phyloP scores from a whole-genome alignment of 2,113 vertebrate species.

The Ciconia maguari region DNA sequence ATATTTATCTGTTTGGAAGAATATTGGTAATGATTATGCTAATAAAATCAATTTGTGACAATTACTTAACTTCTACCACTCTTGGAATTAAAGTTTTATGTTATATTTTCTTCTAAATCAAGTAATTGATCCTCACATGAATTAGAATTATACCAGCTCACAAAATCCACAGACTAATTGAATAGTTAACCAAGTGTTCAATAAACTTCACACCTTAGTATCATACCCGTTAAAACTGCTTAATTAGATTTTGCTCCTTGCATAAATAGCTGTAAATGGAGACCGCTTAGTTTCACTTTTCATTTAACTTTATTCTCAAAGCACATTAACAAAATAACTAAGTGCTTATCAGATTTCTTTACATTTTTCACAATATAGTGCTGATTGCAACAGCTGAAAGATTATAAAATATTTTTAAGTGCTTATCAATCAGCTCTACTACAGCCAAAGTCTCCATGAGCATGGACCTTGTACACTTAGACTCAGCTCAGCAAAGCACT shows the following conservation, averaged over 20 bases:
- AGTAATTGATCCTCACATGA: slow-evolving; percentile 44
- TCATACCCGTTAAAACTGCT: not conserved
- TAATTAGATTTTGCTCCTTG: not conserved
- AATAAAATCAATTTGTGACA: slow-evolving; percentile 49
- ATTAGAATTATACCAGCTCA: not conserved
- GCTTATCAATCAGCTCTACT: not conserved
- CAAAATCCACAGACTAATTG: slow-evolving; percentile 6
- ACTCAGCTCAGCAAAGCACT: not conserved
- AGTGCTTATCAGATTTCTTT: not conserved
- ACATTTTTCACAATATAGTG: rapidly evolving
- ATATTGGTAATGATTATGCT: not conserved
- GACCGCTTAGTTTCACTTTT: not conserved
- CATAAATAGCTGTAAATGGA: not conserved
- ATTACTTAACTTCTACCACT: slow-evolving; percentile 15
- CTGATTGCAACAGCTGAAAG: not conserved
- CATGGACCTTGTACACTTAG: rapidly evolving
- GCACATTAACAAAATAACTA: not conserved
- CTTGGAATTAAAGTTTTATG: not conserved
- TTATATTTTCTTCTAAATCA: slow-evolving; percentile 48
- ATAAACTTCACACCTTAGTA: slow-evolving; percentile 16
- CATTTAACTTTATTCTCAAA: not conserved
- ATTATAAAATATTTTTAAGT: not conserved
- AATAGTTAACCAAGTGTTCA: slow-evolving; percentile 24
- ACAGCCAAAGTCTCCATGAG: rapidly evolving
- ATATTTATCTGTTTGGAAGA: not conserved